phyloP scores from a whole-genome alignment of 2,113 vertebrate species.

The Nerophis lumbriciformis region DNA sequence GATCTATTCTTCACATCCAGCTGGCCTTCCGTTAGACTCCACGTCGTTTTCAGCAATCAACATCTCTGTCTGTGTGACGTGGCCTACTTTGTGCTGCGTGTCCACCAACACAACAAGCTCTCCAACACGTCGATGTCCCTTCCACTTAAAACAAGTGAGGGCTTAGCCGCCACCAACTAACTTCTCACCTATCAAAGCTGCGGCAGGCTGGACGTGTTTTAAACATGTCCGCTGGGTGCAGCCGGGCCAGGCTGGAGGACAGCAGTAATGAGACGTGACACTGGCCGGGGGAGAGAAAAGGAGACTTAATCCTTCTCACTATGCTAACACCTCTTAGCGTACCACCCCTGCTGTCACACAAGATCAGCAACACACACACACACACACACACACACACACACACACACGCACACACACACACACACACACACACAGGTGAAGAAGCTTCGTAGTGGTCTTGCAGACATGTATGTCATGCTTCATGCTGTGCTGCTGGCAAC shows the following conservation, averaged over 20 bases:
- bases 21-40: too few species aligned
- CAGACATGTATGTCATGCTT: not conserved
- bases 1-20: too few species aligned
- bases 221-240: constrained; percentile 62
- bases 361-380: constrained; percentile 25
- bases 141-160: constrained; percentile 49
- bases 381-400: not conserved
- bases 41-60: too few species aligned
- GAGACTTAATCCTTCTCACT: constrained; percentile 66
- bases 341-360: constrained; percentile 41
- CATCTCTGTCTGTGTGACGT: too few species aligned
- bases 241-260: constrained; percentile 37
- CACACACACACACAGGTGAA: constrained; percentile 19
- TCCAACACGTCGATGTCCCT: constrained; percentile 14
- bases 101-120: constrained; percentile 12
- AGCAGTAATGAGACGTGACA: constrained; percentile 67
- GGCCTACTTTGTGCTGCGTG: not conserved
- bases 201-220: constrained; percentile 45
- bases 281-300: constrained; percentile 43
- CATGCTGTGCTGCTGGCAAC: not conserved
- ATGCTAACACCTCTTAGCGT: constrained; percentile 46
- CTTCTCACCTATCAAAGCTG: constrained; percentile 43
- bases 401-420: not conserved
- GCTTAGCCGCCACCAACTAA: constrained; percentile 44
- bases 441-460: constrained; percentile 1